Evolutionary conservation across 2,797 vertebrate genomes (phyloP), one percentile per base, ranked within the genome.

Genomic region (Macrochelys suwanniensis): DNA sequence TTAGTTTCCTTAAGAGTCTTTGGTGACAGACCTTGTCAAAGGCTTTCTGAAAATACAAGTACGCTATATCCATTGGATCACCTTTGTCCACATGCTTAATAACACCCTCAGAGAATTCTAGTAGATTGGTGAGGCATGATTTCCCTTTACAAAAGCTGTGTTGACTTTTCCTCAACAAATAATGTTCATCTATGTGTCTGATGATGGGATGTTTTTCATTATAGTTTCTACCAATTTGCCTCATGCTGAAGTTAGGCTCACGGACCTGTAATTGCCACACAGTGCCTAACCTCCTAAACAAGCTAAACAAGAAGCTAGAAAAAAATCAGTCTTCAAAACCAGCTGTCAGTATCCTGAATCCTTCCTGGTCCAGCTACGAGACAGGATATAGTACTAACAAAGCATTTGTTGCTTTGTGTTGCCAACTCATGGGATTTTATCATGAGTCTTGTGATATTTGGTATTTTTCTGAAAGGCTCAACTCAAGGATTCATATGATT

Each of bases 221-320:
- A 13, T 65, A 65, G 59, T 65, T 65, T 65, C 59, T 65, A n/a
- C 31, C 31, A n/a, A 15, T 33, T 61, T 61, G 12, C 59, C 59
- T 3, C 2, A 9, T 61, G 59, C 31, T 33, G 59, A 33, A 16
- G 13, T 65, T 65, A 65, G 59, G 59, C 31, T 65, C 59, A 65
- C 12, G 31, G 13, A 28, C 31, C 59, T 65, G 15, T 33, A 85
- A 94, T 83, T 71, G 57, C 78, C 65, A 92, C 82, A 90, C 84
- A n/a, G 82, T 77, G 80, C 82, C 65, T 83, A 94, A 81, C 71
- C 91, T 92, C 85, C 91, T 83, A 90, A 93, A 92, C 26, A 80
- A 16, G 85, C 42, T 56, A 94, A 77, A 90, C 90, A 92, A 68
- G 89, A 45, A 33, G 82, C 16, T 89, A 49, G 88, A 5, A n/a